Evolutionary conservation across 2,113 vertebrate genomes (phyloP), one percentile per base, ranked within the genome.

Genomic region (Chrysochloris asiatica): DNA sequence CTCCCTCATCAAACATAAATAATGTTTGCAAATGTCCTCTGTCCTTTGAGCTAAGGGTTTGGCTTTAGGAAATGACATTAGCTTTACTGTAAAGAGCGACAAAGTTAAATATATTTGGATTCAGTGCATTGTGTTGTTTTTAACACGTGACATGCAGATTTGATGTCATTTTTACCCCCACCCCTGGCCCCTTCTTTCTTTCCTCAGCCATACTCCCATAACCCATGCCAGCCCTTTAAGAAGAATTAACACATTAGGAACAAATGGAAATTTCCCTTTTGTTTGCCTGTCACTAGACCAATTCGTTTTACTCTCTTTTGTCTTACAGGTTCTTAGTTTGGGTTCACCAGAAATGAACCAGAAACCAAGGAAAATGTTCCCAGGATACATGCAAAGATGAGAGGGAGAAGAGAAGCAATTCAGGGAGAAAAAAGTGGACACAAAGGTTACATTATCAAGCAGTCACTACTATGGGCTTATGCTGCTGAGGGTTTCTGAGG

Each of bases 1-100:
- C 72, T 89, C 93, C 81, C 88, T 93, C 93, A 54, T 63, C 86
- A 92, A 86, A 83, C 82, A 81, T 0, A 85, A 96, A 91, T 86
- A 65, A 67, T 67, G 47, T 90, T 77, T 95, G 83, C 83, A 91
- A 89, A 94, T 33, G 72, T 96, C 87, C 83, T 92, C 93, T 52
- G 79, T 87, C 82, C 81, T 91, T 95, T 92, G 87, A 90, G 82
- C 84, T 65, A 67, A 77, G 83, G 30, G 71, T 89, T 93, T 93
- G 91, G 77, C 67, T 95, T 95, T 84, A 72, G 56, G 72, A 96
- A 93, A 92, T 79, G 56, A 36, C 1, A 13, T 10, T 73, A 33
- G 47, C 16, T 88, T 38, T 61, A 72, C 84, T 83, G 84, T 95
- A 85, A 88, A 83, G 43, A 76, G 47, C 33, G 41, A 52, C 87